phyloP scores from a whole-genome alignment of 2,113 vertebrate species.

The Sphyrna mokarran region DNA sequence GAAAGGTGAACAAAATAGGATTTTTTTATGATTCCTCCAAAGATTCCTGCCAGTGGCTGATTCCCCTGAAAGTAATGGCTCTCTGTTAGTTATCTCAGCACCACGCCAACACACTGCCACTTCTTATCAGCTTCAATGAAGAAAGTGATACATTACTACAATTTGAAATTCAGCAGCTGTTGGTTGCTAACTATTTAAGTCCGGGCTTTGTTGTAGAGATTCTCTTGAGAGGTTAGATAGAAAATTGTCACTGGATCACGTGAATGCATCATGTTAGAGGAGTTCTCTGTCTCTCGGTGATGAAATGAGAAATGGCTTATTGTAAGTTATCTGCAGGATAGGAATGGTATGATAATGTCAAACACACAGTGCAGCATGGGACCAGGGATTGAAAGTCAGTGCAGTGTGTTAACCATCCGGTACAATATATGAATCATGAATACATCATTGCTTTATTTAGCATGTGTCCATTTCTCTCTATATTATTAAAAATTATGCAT shows the following conservation, averaged over 20 bases:
- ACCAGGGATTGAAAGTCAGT: background rate
- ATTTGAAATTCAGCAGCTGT: constrained; percentile 28
- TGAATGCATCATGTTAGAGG: background rate
- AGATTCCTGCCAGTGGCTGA: background rate
- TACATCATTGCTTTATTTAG: background rate
- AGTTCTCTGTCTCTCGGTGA: background rate
- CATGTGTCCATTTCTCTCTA: background rate
- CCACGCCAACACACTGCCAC: background rate
- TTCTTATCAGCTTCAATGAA: constrained; percentile 15
- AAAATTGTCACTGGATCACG: constrained; percentile 5
- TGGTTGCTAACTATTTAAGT: constrained; percentile 19
- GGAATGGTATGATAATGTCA: background rate
- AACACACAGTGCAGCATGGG: background rate
- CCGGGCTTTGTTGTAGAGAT: background rate
- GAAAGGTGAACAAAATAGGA: background rate
- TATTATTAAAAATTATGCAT: background rate
- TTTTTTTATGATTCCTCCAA: constrained; percentile 17
- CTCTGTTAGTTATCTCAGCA: constrained; percentile 5
- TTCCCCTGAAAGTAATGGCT: background rate
- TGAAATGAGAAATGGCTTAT: constrained; percentile 28
- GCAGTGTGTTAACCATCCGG: background rate
- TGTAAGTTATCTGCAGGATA: background rate
- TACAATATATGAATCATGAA: background rate
- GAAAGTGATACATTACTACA: constrained; percentile 19
- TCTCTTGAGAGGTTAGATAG: constrained; percentile 25